Conservation (phyloP, 2,797 vertebrate species). For the Miichthys miiuy region DNA sequence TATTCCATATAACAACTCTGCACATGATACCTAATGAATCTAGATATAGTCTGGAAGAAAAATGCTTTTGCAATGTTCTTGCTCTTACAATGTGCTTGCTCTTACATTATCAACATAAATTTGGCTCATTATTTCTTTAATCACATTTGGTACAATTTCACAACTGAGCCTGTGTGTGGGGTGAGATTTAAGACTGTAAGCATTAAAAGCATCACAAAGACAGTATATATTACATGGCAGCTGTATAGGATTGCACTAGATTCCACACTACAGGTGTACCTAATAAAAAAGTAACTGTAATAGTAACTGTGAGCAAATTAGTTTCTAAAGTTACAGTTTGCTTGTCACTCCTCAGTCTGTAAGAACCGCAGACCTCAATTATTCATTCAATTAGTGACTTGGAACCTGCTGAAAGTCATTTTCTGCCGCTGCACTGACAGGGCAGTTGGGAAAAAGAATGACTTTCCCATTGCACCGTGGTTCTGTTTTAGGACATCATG, state of each 20-base stretch:
- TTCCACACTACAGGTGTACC: not conserved
- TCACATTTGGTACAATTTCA: too few species aligned
- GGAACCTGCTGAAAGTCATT: slow-evolving; percentile 12
- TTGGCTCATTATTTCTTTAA: too few species aligned
- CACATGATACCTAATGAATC: slow-evolving; percentile 1
- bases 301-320: not conserved
- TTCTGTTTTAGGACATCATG: slow-evolving; percentile 12
- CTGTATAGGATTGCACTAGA: too few species aligned
- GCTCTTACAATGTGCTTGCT: not conserved
- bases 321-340: slow-evolving; percentile 40
- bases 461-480: not conserved
- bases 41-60: not conserved
- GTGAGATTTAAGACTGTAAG: not conserved
- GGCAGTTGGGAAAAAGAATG: not conserved
- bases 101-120: too few species aligned
- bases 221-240: not conserved
- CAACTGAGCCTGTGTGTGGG: too few species aligned
- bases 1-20: slow-evolving; percentile 5
- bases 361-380: slow-evolving; percentile 56
- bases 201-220: not conserved
- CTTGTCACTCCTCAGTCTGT: slow-evolving; percentile 24
- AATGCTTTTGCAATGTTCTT: not conserved
- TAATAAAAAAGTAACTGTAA: not conserved
- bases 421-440: slow-evolving; percentile 7
- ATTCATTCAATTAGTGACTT: slow-evolving; percentile 52